A percentile compares a stretch with the other conserved stretches of the same genome.
phyloP scores from a whole-genome alignment of 2,113 vertebrate species.

The rabbit (Oryctolagus cuniculus) region DNA sequence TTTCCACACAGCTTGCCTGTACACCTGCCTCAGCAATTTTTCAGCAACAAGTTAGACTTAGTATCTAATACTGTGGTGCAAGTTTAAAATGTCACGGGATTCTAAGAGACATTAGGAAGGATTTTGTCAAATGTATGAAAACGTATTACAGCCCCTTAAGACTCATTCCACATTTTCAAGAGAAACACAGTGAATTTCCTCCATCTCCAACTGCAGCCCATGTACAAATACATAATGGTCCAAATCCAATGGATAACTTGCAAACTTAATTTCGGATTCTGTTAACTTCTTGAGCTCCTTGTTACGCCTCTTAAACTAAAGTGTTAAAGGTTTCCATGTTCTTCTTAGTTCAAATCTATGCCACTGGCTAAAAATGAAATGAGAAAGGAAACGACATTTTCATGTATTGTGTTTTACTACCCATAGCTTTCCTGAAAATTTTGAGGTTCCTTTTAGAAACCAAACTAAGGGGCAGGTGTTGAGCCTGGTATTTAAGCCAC shows the following conservation, averaged over 20 bases:
- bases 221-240: background rate
- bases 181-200: background rate
- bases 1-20: background rate
- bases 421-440: slow-evolving; percentile 47
- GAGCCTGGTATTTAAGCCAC: too few relatives aligned
- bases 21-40: background rate
- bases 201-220: background rate
- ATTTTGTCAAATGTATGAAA: background rate
- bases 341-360: slow-evolving; percentile 53
- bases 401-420: slow-evolving; percentile 3
- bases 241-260: slow-evolving; percentile 28
- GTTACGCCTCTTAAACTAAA: slow-evolving; percentile 53
- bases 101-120: background rate
- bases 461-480: background rate
- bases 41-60: background rate
- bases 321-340: slow-evolving; percentile 19
- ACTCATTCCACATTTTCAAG: background rate
- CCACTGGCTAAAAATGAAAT: slow-evolving; percentile 18
- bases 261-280: slow-evolving; percentile 51
- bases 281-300: background rate
- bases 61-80: background rate
- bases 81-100: background rate
- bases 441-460: background rate
- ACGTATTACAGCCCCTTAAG: background rate
- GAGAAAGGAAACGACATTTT: slow-evolving; percentile 5